Evolutionary conservation across 2,888 invertebrate species (phyloP).

Genomic region (Eupithecia tripunctaria): DNA sequence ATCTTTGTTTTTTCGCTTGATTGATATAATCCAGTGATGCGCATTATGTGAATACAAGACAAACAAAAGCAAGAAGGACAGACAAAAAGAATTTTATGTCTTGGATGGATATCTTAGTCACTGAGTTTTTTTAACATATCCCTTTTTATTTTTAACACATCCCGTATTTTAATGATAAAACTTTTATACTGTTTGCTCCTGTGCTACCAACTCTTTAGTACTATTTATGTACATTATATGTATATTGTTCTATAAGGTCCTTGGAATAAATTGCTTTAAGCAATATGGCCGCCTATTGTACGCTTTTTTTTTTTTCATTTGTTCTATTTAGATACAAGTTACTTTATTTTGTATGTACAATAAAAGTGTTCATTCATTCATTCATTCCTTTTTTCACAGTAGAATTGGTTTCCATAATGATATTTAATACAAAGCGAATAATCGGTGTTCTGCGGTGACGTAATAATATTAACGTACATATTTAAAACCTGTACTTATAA

Average conservation of each 20-base stretch:
- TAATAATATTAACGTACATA: neutral
- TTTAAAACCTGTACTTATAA: neutral
- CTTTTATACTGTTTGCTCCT: too few relatives aligned
- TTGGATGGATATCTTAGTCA: neutral
- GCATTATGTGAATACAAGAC: neutral
- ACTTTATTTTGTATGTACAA: too few relatives aligned
- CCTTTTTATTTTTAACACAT: neutral
- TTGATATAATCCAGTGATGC: neutral
- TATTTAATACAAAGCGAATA: slow-evolving; percentile 13
- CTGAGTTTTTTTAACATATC: neutral
- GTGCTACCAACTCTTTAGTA: too few relatives aligned
- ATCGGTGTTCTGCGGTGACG: slow-evolving; percentile 27
- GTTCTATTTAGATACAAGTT: too few relatives aligned
- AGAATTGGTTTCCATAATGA: neutral
- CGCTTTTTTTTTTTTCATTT: too few relatives aligned
- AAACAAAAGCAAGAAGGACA: neutral
- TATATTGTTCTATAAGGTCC: too few relatives aligned
- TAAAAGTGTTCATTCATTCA: too few relatives aligned
- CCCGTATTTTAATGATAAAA: too few relatives aligned
- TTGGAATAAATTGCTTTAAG: too few relatives aligned
- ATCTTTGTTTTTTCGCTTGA: neutral
- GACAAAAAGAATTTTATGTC: neutral
- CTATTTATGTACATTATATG: too few relatives aligned
- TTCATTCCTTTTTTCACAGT: neutral
- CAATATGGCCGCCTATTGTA: too few relatives aligned